phyloP scores from a whole-genome alignment of 2,113 vertebrate genomes.

The Marcusenius ussheri region DNA sequence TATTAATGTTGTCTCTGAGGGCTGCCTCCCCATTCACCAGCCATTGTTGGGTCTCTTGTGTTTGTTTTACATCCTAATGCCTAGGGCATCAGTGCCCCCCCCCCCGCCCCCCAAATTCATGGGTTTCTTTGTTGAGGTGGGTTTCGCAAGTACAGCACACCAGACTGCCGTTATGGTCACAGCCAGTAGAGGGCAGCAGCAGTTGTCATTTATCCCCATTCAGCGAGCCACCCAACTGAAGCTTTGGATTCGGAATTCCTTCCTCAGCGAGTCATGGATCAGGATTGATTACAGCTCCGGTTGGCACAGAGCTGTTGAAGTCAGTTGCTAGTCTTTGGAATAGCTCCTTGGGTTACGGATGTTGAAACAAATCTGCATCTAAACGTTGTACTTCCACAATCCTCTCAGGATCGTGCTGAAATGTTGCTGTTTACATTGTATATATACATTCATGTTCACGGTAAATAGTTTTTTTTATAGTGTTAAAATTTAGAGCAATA shows the following conservation, averaged over 20 bases:
- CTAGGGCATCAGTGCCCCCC: neutral
- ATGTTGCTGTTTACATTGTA: neutral
- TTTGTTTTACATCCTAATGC: slow-evolving; percentile 6
- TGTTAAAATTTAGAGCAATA: slow-evolving; percentile 1
- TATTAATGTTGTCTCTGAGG: neutral
- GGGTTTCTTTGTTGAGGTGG: slow-evolving; percentile 8
- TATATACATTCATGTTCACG: neutral
- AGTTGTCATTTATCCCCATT: neutral
- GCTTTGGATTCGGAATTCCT: neutral
- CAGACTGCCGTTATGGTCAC: neutral
- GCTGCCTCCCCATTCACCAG: neutral
- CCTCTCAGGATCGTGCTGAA: neutral
- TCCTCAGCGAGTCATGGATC: slow-evolving; percentile 2
- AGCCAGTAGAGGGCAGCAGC: slow-evolving; percentile 23
- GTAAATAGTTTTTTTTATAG: neutral
- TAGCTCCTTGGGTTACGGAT: neutral
- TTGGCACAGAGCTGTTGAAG: neutral
- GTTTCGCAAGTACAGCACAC: neutral
- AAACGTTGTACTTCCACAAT: neutral
- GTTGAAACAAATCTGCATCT: neutral
- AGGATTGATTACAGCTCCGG: neutral
- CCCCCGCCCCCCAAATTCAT: neutral
- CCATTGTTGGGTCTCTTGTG: neutral
- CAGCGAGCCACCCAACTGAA: neutral
- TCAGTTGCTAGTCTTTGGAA: neutral